phyloP scores from a whole-genome alignment of 2,113 vertebrate genomes.

The Aphelocoma coerulescens region DNA sequence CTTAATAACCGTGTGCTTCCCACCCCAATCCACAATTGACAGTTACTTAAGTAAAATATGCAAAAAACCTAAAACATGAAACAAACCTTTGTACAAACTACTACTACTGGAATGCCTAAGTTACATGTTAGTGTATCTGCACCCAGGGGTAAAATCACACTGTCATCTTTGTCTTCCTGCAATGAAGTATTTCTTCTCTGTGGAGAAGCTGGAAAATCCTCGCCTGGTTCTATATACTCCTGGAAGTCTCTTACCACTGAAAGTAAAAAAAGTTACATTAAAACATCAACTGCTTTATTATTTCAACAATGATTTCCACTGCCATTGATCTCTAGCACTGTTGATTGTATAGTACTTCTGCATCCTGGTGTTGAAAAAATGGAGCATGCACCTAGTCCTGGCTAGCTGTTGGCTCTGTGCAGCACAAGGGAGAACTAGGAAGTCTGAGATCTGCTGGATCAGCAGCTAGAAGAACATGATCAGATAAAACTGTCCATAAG shows the following conservation, averaged over 20 bases:
- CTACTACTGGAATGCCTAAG: conserved; percentile 92
- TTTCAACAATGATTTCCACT: conserved; percentile 47
- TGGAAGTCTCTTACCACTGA: conserved; percentile 97
- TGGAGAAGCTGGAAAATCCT: conserved; percentile 88
- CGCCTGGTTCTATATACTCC: conserved; percentile 93
- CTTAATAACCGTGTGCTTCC: neutral
- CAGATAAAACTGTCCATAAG: neutral
- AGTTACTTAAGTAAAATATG: neutral
- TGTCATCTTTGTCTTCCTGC: conserved; percentile 88
- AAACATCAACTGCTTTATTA: conserved; percentile 45
- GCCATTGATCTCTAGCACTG: neutral
- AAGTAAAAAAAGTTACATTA: conserved; percentile 55
- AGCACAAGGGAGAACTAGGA: neutral
- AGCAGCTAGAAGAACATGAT: neutral
- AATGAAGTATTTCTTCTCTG: conserved; percentile 85
- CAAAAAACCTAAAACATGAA: conserved; percentile 5
- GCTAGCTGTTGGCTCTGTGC: neutral
- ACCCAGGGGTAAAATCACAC: conserved; percentile 90
- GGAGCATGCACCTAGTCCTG: neutral
- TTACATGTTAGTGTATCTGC: conserved; percentile 95
- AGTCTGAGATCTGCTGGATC: neutral
- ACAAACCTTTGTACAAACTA: conserved; percentile 97
- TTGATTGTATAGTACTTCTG: neutral
- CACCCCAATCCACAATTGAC: neutral
- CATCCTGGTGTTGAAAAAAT: neutral